Base-by-base conservation (phyloP, 2,888 invertebrate species). In the Acheta domesticus region DNA sequence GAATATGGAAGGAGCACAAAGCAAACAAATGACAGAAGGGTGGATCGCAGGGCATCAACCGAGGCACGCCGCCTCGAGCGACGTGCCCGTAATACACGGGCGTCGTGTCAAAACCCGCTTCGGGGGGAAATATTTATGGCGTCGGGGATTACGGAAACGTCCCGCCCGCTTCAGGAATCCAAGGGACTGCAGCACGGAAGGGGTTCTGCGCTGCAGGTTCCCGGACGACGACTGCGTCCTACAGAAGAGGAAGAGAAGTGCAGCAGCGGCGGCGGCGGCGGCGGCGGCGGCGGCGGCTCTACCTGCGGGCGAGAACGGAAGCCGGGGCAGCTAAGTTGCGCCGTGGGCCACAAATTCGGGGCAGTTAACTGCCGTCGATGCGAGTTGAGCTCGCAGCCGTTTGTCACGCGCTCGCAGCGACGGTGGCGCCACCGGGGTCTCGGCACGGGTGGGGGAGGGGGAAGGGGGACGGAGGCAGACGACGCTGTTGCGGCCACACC, bases 311-410 rank as follows among this genome's bases (percentile, higher is more conserved):
- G 62, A 62, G 36, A 36, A 36, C 36, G 36, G 36, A 36, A 36
- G 36, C 36, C 36, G 36, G 36, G 36, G 36, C 36, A 36, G 36
- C 36, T 36, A 36, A 36, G 36, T 36, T 36, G 36, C 36, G 8
- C 36, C 36, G 36, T 36, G 36, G 36, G 36, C 62, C 62, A 62
- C 62, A 62, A 62, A 62, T 62, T 62, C 62, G 62, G 62, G 62
- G n/a, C 62, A 62, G 62, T 62, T 62, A 62, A 62, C 62, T 62
- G 62, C 62, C 62, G 62, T n/a, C 62, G 62, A 62, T 62, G 62
- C 62, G 62, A 62, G 62, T 62, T 62, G 62, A 36, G 62, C 62
- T 14, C 16, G 16, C n/a, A n/a, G 62, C 62, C 62, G 62, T 62
- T 62, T 62, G 62, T 62, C 62, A 62, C 14, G 62, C 62, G 62